Evolutionary conservation across 2,888 invertebrate species (phyloP).

Genomic region (Drosophila pseudotakahashii): DNA sequence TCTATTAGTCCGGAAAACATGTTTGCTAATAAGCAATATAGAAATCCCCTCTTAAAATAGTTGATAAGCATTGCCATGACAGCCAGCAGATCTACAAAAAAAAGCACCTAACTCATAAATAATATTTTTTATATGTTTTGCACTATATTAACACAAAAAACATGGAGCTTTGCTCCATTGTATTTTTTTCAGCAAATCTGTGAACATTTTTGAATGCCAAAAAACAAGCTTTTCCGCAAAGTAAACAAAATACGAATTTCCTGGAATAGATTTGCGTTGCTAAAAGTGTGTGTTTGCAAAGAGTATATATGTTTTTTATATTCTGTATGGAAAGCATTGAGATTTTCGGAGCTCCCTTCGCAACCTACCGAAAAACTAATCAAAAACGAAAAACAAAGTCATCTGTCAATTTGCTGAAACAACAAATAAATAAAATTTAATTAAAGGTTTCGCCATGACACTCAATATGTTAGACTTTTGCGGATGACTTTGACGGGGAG

Average conservation of each 20-base stretch:
- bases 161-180: not conserved
- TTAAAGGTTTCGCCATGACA: slow-evolving; percentile 48
- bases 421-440: slow-evolving; percentile 55
- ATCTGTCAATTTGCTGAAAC: slow-evolving; percentile 35
- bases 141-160: not conserved
- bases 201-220: slow-evolving; percentile 9
- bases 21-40: too few relatives aligned
- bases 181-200: slow-evolving; percentile 2
- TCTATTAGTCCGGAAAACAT: too few relatives aligned
- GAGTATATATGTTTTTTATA: not conserved
- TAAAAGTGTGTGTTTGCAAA: not conserved
- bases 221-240: slow-evolving; percentile 19
- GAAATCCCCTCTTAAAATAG: too few relatives aligned
- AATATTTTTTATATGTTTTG: not conserved
- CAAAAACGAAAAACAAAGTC: slow-evolving; percentile 32
- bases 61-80: not conserved
- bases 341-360: not conserved
- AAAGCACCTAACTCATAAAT: not conserved
- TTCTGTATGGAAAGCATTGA: not conserved
- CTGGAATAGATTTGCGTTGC: slow-evolving; percentile 3
- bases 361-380: slow-evolving; percentile 14
- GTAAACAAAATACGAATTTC: slow-evolving; percentile 14
- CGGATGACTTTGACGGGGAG: slow-evolving; percentile 11
- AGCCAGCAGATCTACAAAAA: not conserved
- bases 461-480: slow-evolving; percentile 8